These are phyloP conservation scores for Aphelenchoides besseyi DNA, from an alignment of 1,140 invertebrate species.

Conservation along the genomic window DNA sequence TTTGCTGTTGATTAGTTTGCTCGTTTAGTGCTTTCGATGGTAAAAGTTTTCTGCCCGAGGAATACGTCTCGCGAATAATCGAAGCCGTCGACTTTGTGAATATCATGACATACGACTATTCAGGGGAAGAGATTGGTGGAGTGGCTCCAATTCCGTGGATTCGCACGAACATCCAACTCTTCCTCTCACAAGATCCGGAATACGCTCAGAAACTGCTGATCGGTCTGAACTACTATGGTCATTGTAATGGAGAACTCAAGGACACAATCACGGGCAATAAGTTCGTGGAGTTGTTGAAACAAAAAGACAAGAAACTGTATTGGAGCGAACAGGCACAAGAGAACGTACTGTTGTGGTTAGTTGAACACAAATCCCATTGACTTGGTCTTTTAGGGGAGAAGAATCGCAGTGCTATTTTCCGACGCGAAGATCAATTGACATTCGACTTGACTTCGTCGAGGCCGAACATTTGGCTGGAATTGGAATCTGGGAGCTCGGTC, in stretches of 20 bases:
- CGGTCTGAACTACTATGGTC: constrained; percentile 42
- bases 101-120: constrained; percentile 51
- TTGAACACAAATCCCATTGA: constrained; percentile 5
- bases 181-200: background rate
- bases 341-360: constrained; percentile 20
- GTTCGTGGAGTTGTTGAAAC: constrained; percentile 30
- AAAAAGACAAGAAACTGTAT: constrained; percentile 22
- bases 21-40: background rate
- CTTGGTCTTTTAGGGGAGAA: background rate
- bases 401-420: constrained; percentile 69
- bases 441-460: constrained; percentile 74
- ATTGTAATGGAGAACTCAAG: constrained; percentile 9
- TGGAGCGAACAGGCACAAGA: constrained; percentile 35
- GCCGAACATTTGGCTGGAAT: constrained; percentile 75
- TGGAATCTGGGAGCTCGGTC: constrained; percentile 90
- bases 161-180: constrained; percentile 3
- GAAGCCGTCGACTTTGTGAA: constrained; percentile 40
- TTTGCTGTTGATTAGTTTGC: constrained; percentile 1
- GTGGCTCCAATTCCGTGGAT: constrained; percentile 6
- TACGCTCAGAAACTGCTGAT: constrained; percentile 28
- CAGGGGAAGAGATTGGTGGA: constrained; percentile 17
- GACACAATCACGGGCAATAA: constrained; percentile 19
- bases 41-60: constrained; percentile 17
- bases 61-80: constrained; percentile 23
- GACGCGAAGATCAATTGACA: constrained; percentile 77